Percentiles rank a stretch among this genome's conserved stretches.
phyloP scores from a whole-genome alignment of 2,888 invertebrate species.

The Parochlus steinenii region DNA sequence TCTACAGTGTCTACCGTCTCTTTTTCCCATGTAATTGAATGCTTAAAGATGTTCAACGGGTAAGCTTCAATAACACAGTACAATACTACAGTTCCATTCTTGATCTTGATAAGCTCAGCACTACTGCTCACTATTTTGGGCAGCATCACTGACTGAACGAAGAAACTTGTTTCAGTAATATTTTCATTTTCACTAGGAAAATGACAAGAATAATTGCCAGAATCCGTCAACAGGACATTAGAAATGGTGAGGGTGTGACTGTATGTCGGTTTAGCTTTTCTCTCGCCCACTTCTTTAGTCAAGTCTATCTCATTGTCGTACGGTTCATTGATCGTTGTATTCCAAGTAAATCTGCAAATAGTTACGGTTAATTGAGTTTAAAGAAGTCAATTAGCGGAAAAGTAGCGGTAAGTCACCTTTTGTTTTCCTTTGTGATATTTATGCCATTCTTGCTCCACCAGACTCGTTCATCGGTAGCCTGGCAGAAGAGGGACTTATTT shows the following conservation, averaged over 20 bases:
- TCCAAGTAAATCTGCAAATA: constrained; percentile 26
- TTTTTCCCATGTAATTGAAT: constrained; percentile 36
- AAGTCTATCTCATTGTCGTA: constrained; percentile 6
- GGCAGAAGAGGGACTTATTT: constrained; percentile 37
- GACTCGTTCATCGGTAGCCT: constrained; percentile 33
- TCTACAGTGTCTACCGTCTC: constrained; percentile 27
- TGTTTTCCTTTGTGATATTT: constrained; percentile 34
- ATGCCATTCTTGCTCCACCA: constrained; percentile 41
- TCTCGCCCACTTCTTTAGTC: too few species aligned
- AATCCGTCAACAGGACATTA: constrained; percentile 37
- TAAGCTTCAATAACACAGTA: constrained; percentile 41
- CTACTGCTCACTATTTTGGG: constrained; percentile 30
- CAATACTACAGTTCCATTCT: constrained; percentile 34
- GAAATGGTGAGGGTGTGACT: constrained; percentile 34
- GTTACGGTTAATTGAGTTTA: too few species aligned
- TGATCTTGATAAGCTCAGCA: constrained; percentile 32
- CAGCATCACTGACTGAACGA: constrained; percentile 30
- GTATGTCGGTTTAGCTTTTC: constrained; percentile 1
- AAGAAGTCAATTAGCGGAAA: constrained; percentile 3
- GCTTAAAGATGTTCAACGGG: constrained; percentile 31
- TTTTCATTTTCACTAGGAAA: constrained; percentile 27
- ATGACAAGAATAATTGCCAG: constrained; percentile 42
- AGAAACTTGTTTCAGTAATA: constrained; percentile 23
- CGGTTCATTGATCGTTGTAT: constrained; percentile 22
- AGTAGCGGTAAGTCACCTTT: constrained; percentile 27